phyloP scores from a whole-genome alignment of 2,797 vertebrate genomes.

The Muraenolepis orangiensis region DNA sequence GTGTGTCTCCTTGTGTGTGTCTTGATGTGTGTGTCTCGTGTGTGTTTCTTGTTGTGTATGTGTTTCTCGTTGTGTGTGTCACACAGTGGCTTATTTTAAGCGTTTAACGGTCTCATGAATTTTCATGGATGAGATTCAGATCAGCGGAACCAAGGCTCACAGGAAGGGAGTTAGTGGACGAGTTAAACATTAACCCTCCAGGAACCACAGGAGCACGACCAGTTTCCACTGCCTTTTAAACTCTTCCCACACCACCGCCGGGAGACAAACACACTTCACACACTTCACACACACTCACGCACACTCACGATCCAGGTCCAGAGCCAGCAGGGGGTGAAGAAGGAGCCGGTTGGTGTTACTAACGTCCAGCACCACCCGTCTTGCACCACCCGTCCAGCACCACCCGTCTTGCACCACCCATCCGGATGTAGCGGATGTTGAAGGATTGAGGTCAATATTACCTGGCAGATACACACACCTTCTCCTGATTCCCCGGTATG shows the following conservation, averaged over 20 bases:
- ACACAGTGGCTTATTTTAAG: slow-evolving; percentile 9
- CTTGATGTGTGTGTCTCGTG: too few relatives aligned
- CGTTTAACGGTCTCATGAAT: slow-evolving; percentile 58
- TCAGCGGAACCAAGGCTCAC: slow-evolving; percentile 53
- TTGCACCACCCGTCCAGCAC: background rate
- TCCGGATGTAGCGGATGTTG: background rate
- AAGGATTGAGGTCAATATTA: background rate
- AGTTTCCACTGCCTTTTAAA: slow-evolving; percentile 62
- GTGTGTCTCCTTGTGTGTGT: too few relatives aligned
- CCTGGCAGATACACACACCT: background rate
- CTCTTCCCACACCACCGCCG: slow-evolving; percentile 50
- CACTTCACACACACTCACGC: background rate
- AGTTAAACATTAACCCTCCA: slow-evolving; percentile 74
- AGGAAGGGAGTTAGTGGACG: slow-evolving; percentile 69
- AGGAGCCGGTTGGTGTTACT: background rate
- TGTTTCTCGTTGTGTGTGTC: too few relatives aligned
- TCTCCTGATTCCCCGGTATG: background rate
- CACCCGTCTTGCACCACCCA: background rate
- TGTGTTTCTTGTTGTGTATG: too few relatives aligned
- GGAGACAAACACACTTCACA: slow-evolving; percentile 8
- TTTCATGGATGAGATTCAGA: slow-evolving; percentile 58
- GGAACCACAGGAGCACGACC: slow-evolving; percentile 55
- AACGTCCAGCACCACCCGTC: background rate
- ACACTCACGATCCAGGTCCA: too few relatives aligned
- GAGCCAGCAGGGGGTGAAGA: background rate